phyloP scores from a whole-genome alignment of 2,797 vertebrate genomes.

The Rhinella marina region DNA sequence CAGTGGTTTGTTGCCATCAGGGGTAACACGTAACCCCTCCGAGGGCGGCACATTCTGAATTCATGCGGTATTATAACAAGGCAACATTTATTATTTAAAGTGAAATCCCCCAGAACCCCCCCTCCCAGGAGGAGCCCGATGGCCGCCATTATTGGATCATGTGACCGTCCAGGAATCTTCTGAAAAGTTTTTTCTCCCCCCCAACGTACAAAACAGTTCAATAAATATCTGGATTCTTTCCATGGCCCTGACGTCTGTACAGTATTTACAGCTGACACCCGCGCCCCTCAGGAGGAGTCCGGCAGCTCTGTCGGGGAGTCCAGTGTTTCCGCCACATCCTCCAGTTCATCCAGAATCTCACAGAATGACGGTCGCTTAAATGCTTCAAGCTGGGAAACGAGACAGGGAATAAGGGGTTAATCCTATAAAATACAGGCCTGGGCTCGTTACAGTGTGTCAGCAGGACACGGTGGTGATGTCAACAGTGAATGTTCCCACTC shows the following conservation, averaged over 20 bases:
- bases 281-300: slow-evolving; percentile 50
- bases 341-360: slow-evolving; percentile 83
- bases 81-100: background rate
- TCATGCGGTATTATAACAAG: background rate
- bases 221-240: slow-evolving; percentile 51
- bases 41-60: background rate
- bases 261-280: slow-evolving; percentile 42
- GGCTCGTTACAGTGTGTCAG: background rate
- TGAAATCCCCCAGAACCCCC: background rate
- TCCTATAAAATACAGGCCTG: background rate
- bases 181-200: background rate
- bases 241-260: slow-evolving; percentile 23
- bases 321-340: slow-evolving; percentile 77
- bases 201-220: slow-evolving; percentile 28
- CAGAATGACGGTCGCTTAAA: slow-evolving; percentile 84
- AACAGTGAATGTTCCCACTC: background rate
- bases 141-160: background rate
- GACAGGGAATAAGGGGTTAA: background rate
- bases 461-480: too few species aligned
- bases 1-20: too few species aligned
- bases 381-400: slow-evolving; percentile 78
- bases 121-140: background rate
- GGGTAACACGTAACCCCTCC: too few species aligned
- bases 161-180: background rate
- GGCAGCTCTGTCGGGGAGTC: slow-evolving; percentile 67